These are phyloP conservation scores for Muscicapa comitata DNA, from an alignment of 2,797 vertebrate species.

Conservation along the genomic window DNA sequence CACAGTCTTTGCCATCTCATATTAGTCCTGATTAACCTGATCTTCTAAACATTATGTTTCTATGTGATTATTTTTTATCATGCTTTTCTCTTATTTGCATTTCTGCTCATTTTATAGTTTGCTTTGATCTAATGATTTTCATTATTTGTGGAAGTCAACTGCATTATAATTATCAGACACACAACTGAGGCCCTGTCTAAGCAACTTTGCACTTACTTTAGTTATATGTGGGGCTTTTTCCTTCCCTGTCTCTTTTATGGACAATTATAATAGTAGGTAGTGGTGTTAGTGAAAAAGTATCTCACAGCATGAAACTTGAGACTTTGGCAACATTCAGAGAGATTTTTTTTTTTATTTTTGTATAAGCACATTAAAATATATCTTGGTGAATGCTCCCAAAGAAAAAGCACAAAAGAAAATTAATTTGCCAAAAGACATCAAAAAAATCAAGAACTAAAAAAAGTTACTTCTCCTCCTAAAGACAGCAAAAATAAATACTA, in stretches of 20 bases:
- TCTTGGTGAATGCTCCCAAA: not conserved
- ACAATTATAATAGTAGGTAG: not conserved
- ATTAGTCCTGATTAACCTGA: not conserved
- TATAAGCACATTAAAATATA: not conserved
- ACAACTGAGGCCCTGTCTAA: not conserved
- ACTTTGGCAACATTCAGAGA: not conserved
- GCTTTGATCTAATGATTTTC: not conserved
- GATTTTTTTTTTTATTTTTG: not conserved
- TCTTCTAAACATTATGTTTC: not conserved
- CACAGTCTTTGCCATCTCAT: not conserved
- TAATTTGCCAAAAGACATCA: not conserved
- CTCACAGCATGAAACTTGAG: not conserved
- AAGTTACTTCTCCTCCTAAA: not conserved
- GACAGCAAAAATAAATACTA: not conserved
- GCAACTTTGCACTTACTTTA: not conserved
- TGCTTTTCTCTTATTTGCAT: not conserved
- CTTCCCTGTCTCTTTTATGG: accelerated
- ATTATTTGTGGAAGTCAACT: not conserved
- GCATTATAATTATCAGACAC: not conserved
- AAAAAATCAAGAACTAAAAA: not conserved
- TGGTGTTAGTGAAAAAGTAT: not conserved
- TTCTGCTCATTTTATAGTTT: not conserved
- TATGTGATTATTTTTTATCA: not conserved
- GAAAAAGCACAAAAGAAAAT: not conserved
- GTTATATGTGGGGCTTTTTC: accelerated